Evolutionary conservation across 2,797 vertebrate genomes (phyloP).

Genomic region (Eptatretus atami): DNA sequence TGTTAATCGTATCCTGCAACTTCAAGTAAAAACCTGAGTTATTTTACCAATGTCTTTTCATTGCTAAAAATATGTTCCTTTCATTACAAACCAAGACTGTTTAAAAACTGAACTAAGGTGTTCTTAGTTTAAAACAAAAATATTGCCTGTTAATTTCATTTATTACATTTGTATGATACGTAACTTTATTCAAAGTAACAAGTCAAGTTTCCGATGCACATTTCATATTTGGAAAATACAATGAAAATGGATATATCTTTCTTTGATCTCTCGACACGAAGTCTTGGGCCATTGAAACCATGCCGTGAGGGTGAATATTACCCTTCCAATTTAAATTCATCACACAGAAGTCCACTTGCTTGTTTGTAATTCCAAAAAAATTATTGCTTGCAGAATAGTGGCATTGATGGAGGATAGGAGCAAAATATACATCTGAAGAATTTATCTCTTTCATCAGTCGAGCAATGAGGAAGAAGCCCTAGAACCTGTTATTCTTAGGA

Average conservation of each 20-base stretch:
- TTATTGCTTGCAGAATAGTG: conserved; percentile 28
- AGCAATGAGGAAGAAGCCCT: conserved; percentile 61
- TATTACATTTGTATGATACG: too few relatives aligned
- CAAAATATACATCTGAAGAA: conserved; percentile 86
- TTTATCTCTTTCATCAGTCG: conserved; percentile 53
- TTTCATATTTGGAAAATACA: conserved; percentile 96
- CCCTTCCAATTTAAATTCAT: too few relatives aligned
- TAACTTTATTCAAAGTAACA: conserved; percentile 20
- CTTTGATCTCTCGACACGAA: conserved; percentile 46
- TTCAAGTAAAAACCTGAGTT: too few relatives aligned
- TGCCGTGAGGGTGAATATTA: conserved; percentile 29
- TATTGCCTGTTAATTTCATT: too few relatives aligned
- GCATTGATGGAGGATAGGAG: conserved; percentile 52
- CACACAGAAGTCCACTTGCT: conserved; percentile 8
- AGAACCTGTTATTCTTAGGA: conserved; percentile 66
- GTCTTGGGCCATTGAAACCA: conserved; percentile 48
- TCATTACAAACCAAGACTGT: too few relatives aligned
- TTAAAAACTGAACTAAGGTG: too few relatives aligned
- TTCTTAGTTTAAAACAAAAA: too few relatives aligned
- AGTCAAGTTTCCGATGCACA: conserved; percentile 40
- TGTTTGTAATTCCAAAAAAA: conserved; percentile 6
- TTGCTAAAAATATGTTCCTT: too few relatives aligned
- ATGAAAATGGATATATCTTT: conserved; percentile 67
- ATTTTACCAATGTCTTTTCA: too few relatives aligned
- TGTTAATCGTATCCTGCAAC: too few relatives aligned